phyloP scores from a whole-genome alignment of 2,888 invertebrate genomes.

The Meganola albula region DNA sequence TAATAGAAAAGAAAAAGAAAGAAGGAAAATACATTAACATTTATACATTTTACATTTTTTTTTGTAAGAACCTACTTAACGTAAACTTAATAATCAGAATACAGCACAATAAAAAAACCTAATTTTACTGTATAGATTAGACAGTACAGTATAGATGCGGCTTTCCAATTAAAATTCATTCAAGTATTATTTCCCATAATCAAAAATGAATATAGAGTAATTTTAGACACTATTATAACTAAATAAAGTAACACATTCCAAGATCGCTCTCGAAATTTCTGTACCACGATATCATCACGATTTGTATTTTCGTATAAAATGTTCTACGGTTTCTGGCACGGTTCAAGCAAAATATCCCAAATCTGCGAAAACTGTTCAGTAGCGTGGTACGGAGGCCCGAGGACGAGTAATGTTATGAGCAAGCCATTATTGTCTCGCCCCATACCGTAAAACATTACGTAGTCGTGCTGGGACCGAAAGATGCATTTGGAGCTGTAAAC shows the following conservation, averaged over 20 bases:
- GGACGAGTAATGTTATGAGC: slow-evolving; percentile 78
- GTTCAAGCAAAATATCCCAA: slow-evolving; percentile 37
- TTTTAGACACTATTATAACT: slow-evolving; percentile 49
- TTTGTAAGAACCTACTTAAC: too few species aligned
- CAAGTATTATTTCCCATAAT: too few species aligned
- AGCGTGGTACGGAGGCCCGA: slow-evolving; percentile 58
- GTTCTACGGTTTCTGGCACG: slow-evolving; percentile 23
- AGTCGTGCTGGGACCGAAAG: slow-evolving; percentile 59
- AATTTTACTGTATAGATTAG: too few species aligned
- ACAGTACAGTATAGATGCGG: too few species aligned
- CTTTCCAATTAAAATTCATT: too few species aligned
- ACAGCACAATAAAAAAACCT: too few species aligned
- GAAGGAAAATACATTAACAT: too few species aligned
- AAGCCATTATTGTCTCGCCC: slow-evolving; percentile 78
- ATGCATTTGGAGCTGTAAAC: slow-evolving; percentile 62
- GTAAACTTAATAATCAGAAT: too few species aligned
- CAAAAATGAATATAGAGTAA: slow-evolving; percentile 46
- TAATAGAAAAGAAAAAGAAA: too few species aligned
- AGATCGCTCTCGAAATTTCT: slow-evolving; percentile 50
- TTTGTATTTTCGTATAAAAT: slow-evolving; percentile 22
- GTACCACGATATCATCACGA: slow-evolving; percentile 39
- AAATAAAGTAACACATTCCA: slow-evolving; percentile 53
- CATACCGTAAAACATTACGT: slow-evolving; percentile 78
- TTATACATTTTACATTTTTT: too few species aligned
- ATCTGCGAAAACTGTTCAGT: slow-evolving; percentile 45